Conservation (phyloP, 2,888 invertebrate species). For the Xestia ashworthii region DNA sequence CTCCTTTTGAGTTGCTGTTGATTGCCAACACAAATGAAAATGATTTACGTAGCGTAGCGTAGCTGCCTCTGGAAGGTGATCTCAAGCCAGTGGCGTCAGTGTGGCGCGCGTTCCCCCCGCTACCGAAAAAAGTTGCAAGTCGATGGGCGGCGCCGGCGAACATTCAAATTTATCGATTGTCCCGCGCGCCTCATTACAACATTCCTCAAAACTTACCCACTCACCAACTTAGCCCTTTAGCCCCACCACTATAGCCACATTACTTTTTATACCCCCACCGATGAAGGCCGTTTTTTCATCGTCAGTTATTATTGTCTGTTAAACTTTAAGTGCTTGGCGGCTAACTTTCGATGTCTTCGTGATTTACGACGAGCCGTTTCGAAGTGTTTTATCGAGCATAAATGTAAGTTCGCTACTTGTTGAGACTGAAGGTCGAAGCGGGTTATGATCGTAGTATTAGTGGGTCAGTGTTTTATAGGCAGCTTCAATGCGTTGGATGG, state of each 20-base stretch:
- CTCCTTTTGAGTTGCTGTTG: neutral
- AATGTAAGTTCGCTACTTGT: constrained; percentile 89
- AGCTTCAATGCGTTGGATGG: constrained; percentile 65
- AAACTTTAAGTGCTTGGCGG: constrained; percentile 90
- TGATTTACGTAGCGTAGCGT: constrained; percentile 45
- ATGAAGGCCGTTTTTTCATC: constrained; percentile 86
- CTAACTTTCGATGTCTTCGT: constrained; percentile 89
- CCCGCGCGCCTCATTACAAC: constrained; percentile 88
- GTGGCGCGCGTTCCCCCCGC: constrained; percentile 85
- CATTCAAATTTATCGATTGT: constrained; percentile 91
- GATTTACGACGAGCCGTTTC: constrained; percentile 89
- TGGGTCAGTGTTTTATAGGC: constrained; percentile 82
- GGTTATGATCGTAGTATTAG: constrained; percentile 79
- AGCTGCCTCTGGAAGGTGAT: constrained; percentile 59
- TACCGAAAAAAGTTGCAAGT: constrained; percentile 90
- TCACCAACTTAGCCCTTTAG: constrained; percentile 88
- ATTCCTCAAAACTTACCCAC: constrained; percentile 89
- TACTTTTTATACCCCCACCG: constrained; percentile 85
- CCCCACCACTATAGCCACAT: constrained; percentile 85
- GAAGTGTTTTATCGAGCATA: constrained; percentile 90
- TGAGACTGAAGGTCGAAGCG: constrained; percentile 86
- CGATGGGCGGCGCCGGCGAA: constrained; percentile 88
- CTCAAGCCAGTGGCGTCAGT: constrained; percentile 81
- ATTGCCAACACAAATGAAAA: neutral
- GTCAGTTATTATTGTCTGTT: constrained; percentile 90